phyloP scores from a whole-genome alignment of 2,888 invertebrate genomes.

The Eupithecia vulgata region DNA sequence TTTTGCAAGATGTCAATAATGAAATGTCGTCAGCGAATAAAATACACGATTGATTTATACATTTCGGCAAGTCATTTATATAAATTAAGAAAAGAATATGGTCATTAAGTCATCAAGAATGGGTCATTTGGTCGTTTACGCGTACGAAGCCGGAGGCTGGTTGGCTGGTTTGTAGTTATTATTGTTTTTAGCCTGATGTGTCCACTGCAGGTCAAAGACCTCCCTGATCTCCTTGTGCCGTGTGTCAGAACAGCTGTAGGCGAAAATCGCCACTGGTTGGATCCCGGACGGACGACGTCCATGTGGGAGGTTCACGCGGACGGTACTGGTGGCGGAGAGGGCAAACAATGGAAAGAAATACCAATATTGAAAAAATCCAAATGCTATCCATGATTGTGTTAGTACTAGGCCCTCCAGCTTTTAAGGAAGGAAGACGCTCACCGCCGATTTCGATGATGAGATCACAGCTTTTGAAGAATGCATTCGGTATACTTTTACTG shows the following conservation, averaged over 20 bases:
- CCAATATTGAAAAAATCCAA: neutral
- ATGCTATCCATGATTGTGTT: neutral
- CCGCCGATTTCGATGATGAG: neutral
- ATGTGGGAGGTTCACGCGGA: neutral
- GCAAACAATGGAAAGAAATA: neutral
- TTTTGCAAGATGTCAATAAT: too few species aligned
- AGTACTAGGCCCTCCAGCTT: too few species aligned
- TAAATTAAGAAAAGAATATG: too few species aligned
- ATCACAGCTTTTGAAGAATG: conserved; percentile 1
- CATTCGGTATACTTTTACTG: conserved; percentile 3
- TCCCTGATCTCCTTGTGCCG: neutral
- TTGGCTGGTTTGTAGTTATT: neutral
- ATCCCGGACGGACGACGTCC: neutral
- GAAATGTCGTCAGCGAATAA: too few species aligned
- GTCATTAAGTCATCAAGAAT: too few species aligned
- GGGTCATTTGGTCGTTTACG: neutral
- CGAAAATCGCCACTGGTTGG: neutral
- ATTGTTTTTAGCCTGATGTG: neutral
- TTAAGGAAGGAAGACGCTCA: neutral
- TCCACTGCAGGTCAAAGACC: neutral
- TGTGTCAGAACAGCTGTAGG: neutral
- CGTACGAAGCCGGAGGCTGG: neutral
- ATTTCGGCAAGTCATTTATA: too few species aligned
- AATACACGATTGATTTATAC: too few species aligned
- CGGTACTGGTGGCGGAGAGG: neutral